These are phyloP conservation scores for Rhopilema esculentum DNA, from an alignment of 30 jellyfish, hydroid and myxozoan genomes.

Conservation along the genomic window DNA sequence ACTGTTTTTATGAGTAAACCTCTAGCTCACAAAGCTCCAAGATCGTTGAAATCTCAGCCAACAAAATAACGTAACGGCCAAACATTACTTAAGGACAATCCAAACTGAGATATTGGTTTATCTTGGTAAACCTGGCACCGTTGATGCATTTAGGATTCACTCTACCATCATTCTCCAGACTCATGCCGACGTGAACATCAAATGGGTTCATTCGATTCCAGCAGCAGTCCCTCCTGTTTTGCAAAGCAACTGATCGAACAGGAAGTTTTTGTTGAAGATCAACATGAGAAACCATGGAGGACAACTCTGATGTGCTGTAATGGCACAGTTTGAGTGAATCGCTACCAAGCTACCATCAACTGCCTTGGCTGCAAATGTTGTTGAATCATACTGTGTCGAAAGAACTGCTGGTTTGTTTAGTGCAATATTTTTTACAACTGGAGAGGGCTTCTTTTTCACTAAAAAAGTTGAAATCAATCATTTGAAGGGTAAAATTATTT, in stretches of 20 bases:
- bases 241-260: neutral
- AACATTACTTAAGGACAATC: neutral
- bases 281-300: slow-evolving; percentile 32
- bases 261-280: neutral
- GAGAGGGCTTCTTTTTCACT: too few relatives aligned
- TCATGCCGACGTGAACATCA: slow-evolving; percentile 38
- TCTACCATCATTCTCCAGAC: neutral
- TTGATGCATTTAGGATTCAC: slow-evolving; percentile 6
- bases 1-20: neutral
- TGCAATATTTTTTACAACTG: neutral
- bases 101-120: neutral
- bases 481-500: too few relatives aligned
- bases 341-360: neutral
- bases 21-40: neutral
- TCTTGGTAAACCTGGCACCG: neutral
- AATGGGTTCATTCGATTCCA: slow-evolving; percentile 34
- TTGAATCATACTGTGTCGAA: too few relatives aligned
- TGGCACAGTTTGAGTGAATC: neutral
- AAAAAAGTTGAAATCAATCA: too few relatives aligned
- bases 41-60: neutral
- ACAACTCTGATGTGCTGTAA: neutral
- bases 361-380: too few relatives aligned
- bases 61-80: slow-evolving; percentile 32
- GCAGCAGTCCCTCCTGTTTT: neutral
- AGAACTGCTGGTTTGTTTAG: neutral